Conservation (phyloP, 2,113 vertebrate species). For the Alligator sinensis region DNA sequence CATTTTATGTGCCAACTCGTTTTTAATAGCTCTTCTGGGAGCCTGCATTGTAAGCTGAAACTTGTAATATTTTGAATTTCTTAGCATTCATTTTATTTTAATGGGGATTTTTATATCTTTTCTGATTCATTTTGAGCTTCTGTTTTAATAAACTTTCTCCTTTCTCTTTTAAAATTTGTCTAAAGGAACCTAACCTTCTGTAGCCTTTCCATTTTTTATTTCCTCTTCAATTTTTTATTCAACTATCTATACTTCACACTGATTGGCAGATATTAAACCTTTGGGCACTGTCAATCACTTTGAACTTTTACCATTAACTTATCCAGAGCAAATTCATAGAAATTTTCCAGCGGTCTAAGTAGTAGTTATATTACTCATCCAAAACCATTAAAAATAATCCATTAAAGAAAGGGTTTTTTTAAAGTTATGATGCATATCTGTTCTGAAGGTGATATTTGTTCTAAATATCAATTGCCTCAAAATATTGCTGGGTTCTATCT, state of each 20-base stretch:
- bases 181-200: background rate
- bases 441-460: background rate
- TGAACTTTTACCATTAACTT: rapidly evolving
- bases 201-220: background rate
- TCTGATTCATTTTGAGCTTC: background rate
- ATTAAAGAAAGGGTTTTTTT: background rate
- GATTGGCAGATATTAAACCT: background rate
- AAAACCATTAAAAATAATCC: background rate
- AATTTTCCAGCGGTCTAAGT: background rate
- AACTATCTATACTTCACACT: background rate
- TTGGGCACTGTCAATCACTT: background rate
- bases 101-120: slow-evolving; percentile 14
- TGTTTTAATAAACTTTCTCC: rapidly evolving
- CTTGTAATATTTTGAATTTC: background rate
- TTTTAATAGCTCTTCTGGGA: background rate
- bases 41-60: background rate
- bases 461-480: background rate
- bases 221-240: background rate
- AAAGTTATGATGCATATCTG: rapidly evolving
- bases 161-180: background rate
- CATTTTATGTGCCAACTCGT: rapidly evolving
- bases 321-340: background rate
- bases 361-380: background rate
- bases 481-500: background rate
- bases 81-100: background rate